Base-by-base conservation (phyloP, 2,113 vertebrate species). In the Mesoclemmys tuberculata region DNA sequence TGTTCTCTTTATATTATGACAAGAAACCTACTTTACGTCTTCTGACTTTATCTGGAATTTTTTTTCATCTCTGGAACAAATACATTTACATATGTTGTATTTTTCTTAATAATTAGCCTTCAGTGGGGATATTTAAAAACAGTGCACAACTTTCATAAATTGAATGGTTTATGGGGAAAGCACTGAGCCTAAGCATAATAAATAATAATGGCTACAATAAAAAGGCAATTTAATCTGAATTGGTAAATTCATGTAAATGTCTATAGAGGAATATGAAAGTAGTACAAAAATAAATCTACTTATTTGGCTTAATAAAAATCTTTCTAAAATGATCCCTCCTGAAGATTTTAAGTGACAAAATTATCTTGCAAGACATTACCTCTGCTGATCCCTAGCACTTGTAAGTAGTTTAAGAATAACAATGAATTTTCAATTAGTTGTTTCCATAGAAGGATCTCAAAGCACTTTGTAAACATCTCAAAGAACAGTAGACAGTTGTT, bases 241-340 rank as follows among this genome's bases (percentile, higher is more conserved):
- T 41, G 14, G 2, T 0, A 3, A 1, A 2, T 8, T 46, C 2
- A 1, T 22, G 5, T 48, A 1, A 16, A 3, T 1, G 35, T 1
- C 11, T 2, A 0, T 1, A 27, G 55, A 49, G 44, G 56, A 10
- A n/a, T 71, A 71, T 38, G 8, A 71, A 71, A 19, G 7, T n/a
- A 68, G 7, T n/a, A 64, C 61, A 68, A 68, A 68, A n/a, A 68
- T 14, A 35, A 71, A 71, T 38, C n/a, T 71, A 71, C 18, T 71
- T 38, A 38, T 38, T 38, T 71, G 35, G n/a, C n/a, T 71, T 38
- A 71, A 71, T 71, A 71, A 71, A 71, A 18, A 22, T 71, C n/a
- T 71, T 38, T 71, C 64, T 71, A 71, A 71, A 71, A 71, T 71
- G 64, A 71, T 71, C 19, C 10, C n/a, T 10, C n/a, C n/a, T 71